Conservation (phyloP, 2,888 invertebrate species). For the Camptogramma bilineatum region DNA sequence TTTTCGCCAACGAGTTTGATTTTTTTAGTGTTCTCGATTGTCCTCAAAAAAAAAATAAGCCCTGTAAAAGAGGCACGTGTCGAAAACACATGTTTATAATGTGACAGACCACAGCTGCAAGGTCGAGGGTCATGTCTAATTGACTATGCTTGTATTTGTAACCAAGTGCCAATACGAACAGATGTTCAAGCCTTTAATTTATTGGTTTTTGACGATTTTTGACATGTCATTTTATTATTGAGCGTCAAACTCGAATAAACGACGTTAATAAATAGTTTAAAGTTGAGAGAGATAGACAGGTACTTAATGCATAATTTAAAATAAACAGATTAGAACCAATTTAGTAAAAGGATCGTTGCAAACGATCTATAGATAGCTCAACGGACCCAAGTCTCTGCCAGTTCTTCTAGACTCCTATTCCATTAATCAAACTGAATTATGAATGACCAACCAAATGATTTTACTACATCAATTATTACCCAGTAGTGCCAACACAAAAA, state of each 20-base stretch:
- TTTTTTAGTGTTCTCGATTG: too few species aligned
- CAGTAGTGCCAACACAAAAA: conserved; percentile 24
- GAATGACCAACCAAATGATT: conserved; percentile 19
- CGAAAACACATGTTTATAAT: conserved; percentile 54
- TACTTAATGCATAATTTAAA: neutral
- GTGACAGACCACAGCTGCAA: conserved; percentile 42
- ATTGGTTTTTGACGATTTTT: conserved; percentile 6
- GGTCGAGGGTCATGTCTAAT: conserved; percentile 56
- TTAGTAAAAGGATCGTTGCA: too few species aligned
- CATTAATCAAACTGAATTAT: conserved; percentile 21
- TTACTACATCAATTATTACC: conserved; percentile 28
- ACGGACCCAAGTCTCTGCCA: too few species aligned
- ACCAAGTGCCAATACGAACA: conserved; percentile 22
- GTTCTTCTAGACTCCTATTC: neutral
- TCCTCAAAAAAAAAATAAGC: too few species aligned
- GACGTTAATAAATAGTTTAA: too few species aligned
- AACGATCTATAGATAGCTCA: too few species aligned
- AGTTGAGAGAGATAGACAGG: too few species aligned
- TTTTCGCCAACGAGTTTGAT: too few species aligned
- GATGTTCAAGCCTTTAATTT: conserved; percentile 22
- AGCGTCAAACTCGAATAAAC: neutral
- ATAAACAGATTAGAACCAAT: neutral
- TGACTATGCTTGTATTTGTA: conserved; percentile 62
- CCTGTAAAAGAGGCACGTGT: conserved; percentile 58
- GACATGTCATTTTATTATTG: neutral